These are phyloP conservation scores for Drosophila kurseongensis DNA, from an alignment of 1,140 invertebrate genomes.

Conservation along the genomic window DNA sequence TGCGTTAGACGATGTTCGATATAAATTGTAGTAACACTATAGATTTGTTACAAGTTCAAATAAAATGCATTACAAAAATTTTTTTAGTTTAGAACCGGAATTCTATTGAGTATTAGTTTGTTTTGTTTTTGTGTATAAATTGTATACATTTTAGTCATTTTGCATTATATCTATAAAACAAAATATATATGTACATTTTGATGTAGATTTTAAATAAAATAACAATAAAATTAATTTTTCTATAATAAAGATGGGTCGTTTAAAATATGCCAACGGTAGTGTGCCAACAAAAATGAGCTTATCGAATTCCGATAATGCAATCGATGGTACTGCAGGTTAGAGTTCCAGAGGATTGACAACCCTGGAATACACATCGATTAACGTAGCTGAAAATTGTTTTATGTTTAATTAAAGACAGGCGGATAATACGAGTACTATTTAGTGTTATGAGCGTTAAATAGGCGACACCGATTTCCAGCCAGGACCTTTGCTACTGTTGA, in stretches of 20 bases:
- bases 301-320: neutral
- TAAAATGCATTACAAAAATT: neutral
- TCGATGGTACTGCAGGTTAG: slow-evolving; percentile 10
- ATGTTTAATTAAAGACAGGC: slow-evolving; percentile 40
- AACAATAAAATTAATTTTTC: neutral
- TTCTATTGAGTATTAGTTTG: too few species aligned
- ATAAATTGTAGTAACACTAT: neutral
- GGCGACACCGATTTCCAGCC: neutral
- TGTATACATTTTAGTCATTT: too few species aligned
- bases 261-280: neutral
- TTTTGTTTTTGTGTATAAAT: too few species aligned
- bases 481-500: neutral
- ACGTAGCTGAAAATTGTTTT: slow-evolving; percentile 39
- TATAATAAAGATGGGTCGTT: neutral
- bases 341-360: slow-evolving; percentile 9
- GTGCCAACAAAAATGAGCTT: neutral
- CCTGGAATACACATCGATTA: slow-evolving; percentile 19
- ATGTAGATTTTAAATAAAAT: neutral
- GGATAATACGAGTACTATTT: slow-evolving; percentile 13
- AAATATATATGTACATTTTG: neutral
- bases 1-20: neutral
- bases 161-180: too few species aligned
- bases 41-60: neutral
- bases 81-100: neutral
- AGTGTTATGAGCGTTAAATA: slow-evolving; percentile 21